Conservation (phyloP, 2,888 invertebrate genomes). For the Punctoribates punctum region DNA sequence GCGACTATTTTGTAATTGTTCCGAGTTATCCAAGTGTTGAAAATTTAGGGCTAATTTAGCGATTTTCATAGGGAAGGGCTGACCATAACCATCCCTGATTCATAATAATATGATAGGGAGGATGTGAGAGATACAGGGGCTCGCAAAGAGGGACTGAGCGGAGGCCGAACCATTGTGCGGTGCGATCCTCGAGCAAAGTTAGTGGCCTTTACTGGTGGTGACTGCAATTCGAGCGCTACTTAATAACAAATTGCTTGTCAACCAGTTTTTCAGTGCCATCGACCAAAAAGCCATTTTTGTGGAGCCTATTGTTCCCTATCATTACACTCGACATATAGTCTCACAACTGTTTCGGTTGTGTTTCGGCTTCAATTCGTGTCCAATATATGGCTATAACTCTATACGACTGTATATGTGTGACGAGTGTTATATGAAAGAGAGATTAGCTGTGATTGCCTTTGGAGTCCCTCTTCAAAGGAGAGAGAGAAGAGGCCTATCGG, state of each 20-base stretch:
- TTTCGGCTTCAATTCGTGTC: not conserved
- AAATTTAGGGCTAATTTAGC: no score
- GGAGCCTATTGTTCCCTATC: not conserved
- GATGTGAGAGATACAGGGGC: not conserved
- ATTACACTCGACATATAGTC: not conserved
- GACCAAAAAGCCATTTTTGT: slow-evolving; percentile 16
- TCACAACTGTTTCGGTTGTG: not conserved
- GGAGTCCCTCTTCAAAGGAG: slow-evolving; percentile 1
- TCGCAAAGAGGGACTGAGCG: not conserved
- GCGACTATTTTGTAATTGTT: no score
- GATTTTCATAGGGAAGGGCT: no score
- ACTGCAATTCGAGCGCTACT: slow-evolving; percentile 18
- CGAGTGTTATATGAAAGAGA: slow-evolving; percentile 14
- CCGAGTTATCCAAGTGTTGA: no score
- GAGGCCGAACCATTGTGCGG: not conserved
- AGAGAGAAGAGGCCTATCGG: slow-evolving; percentile 12
- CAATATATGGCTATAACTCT: not conserved
- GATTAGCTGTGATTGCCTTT: slow-evolving; percentile 20
- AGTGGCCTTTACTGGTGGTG: not conserved
- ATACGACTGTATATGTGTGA: not conserved
- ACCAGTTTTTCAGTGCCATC: not conserved
- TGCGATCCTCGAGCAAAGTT: slow-evolving; percentile 14
- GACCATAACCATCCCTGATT: no score
- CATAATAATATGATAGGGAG: slow-evolving; percentile 17
- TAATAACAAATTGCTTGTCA: slow-evolving; percentile 37